Evolutionary conservation across 2,113 vertebrate species (phyloP), one percentile per base, ranked within the genome.

Genomic region (Cottus gobio): DNA sequence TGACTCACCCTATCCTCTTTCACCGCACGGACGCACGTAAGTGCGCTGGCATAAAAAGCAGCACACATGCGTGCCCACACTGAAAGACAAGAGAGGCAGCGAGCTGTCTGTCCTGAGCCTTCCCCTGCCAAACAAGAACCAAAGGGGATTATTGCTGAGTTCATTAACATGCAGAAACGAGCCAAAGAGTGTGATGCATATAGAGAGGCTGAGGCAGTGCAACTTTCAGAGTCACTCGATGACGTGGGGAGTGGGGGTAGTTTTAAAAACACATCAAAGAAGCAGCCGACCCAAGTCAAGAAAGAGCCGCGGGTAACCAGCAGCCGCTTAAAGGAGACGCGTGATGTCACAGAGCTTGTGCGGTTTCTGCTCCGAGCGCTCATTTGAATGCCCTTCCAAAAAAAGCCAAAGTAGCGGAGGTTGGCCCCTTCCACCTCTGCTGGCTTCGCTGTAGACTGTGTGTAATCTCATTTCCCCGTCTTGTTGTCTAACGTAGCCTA

Each of bases 391-490:
- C 62, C 89, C 91, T 93, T 92, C 86, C 85, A 87, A 90, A 87
- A 34, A 85, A 89, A 92, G 89, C 77, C 89, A 82, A 65, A 64
- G 63, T n/a, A 82, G 66, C 2, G 77, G 75, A 84, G 20, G 67
- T 36, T 62, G 64, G 36, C 67, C 56, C 76, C 80, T 18, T 67
- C 72, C 88, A 81, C 63, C 80, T 71, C 56, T 8, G 75, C 80
- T 67, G 91, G 90, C 75, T 85, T 81, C 82, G 84, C 67, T 80
- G 87, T 90, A 82, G 82, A 73, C 83, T 81, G 85, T 71, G 81
- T 90, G 86, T 92, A 95, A 93, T 94, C 90, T 90, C 87, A 90
- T 93, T 94, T 91, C 82, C 74, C 57, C 2, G 56, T 80, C 74
- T 76, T 84, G 76, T 85, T 89, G 87, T 90, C 84, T 87, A 80